phyloP scores from a whole-genome alignment of 1,140 invertebrate species.

The Aporrectodea caliginosa region DNA sequence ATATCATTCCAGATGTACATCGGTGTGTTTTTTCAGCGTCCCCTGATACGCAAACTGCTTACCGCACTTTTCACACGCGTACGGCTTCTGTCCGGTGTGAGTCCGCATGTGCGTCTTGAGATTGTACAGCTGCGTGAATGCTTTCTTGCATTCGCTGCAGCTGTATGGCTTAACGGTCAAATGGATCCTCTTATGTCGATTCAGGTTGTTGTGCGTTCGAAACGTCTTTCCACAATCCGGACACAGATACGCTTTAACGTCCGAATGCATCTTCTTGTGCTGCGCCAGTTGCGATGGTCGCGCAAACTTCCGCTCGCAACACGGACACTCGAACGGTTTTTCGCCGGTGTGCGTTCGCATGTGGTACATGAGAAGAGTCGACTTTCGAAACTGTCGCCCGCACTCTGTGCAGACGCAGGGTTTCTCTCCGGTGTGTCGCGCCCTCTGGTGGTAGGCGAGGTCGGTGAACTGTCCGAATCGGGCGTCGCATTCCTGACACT shows the following conservation, averaged over 20 bases:
- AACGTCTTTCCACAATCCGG: neutral
- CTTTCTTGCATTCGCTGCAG: neutral
- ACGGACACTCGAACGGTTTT: conserved; percentile 36
- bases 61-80: neutral
- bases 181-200: neutral
- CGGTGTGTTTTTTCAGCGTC: neutral
- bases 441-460: neutral
- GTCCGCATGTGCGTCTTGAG: neutral
- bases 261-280: neutral
- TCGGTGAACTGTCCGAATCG: neutral
- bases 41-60: neutral
- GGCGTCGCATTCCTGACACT: neutral
- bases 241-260: neutral
- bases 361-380: neutral
- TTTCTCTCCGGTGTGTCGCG: neutral
- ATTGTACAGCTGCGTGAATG: neutral
- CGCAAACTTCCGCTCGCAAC: conserved; percentile 88
- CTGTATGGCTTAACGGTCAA: neutral
- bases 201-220: neutral
- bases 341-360: conserved; percentile 37
- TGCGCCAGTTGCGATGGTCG: conserved; percentile 46
- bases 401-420: neutral
- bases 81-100: neutral
- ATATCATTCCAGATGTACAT: too few species aligned
- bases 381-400: neutral